phyloP scores from a whole-genome alignment of 1,140 invertebrate genomes.

The Dendroctonus valens region DNA sequence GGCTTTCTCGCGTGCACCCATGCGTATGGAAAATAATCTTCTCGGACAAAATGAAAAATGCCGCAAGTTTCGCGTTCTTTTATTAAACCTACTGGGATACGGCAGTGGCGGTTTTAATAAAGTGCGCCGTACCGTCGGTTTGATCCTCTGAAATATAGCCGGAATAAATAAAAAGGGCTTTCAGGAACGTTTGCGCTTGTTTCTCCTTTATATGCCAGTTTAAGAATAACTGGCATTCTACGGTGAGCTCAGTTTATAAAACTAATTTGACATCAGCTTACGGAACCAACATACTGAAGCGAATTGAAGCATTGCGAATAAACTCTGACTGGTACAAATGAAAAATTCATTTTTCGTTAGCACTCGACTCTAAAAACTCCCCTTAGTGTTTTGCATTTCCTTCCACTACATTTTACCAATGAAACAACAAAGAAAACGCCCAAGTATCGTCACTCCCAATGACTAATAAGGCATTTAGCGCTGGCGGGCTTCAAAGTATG shows the following conservation, averaged over 20 bases:
- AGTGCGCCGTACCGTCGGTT: slow-evolving; percentile 27
- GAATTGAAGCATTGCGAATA: too few relatives aligned
- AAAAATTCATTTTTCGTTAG: too few relatives aligned
- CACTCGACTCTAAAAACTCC: too few relatives aligned
- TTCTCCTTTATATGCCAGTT: slow-evolving; percentile 33
- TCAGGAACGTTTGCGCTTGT: slow-evolving; percentile 29
- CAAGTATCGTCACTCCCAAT: slow-evolving; percentile 7
- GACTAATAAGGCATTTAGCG: slow-evolving; percentile 18
- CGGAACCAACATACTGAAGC: too few relatives aligned
- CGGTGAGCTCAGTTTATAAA: too few relatives aligned
- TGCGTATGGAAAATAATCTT: slow-evolving; percentile 36
- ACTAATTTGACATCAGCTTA: too few relatives aligned
- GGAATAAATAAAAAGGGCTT: slow-evolving; percentile 36
- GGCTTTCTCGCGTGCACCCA: slow-evolving; percentile 24
- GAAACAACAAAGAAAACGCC: slow-evolving; percentile 1
- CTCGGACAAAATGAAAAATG: slow-evolving; percentile 36
- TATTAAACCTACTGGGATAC: slow-evolving; percentile 32
- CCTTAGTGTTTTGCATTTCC: background rate
- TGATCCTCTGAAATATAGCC: slow-evolving; percentile 36
- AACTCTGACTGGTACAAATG: too few relatives aligned
- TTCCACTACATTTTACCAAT: slow-evolving; percentile 6
- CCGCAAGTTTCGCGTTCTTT: slow-evolving; percentile 33
- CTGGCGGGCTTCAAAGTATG: slow-evolving; percentile 12
- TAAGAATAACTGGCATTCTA: slow-evolving; percentile 18
- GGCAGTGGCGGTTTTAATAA: slow-evolving; percentile 33